Evolutionary conservation across 2,797 vertebrate species (phyloP), one percentile per base, ranked within the genome.

Genomic region (Chaetophractus vellerosus): DNA sequence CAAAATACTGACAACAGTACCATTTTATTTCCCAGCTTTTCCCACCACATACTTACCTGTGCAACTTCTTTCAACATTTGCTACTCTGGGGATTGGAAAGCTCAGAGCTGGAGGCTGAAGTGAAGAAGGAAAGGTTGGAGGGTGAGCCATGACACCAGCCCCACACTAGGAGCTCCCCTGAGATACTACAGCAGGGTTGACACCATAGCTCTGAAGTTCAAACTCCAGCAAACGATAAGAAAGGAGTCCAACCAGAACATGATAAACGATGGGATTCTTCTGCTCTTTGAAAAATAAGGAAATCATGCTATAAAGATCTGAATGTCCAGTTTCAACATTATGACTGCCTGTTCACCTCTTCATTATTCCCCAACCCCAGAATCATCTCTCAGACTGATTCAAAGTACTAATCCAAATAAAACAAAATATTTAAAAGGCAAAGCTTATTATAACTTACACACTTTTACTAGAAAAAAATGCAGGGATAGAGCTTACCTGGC

Each of bases 41-140:
- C 95, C 92, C 91, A 50, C 63, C 92, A 87, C 64, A 96, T 96
- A 97, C 96, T 97, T 88, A 97, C 96, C 96, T 96, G 96, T 64
- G 92, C 63, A 97, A 97, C 92, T 96, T 97, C 94, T 97, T 97
- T 97, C 97, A 97, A 97, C 97, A 97, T 97, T 97, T 97, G 97
- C 97, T 97, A 97, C 57, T 97, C 96, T 97, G 96, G 96, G 96
- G 45, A 93, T 96, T 96, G 94, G 93, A 96, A 97, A 97, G 96
- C 95, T 97, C 97, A 97, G 95, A 97, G 96, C 97, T 92, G 96
- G 95, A 97, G 97, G 97, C 96, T 96, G 93, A 96, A 97, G 97
- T 97, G 95, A 97, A 97, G 96, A 97, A 97, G 97, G 93, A 97
- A 96, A 97, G 95, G 92, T 92, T 97, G 96, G 97, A 96, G 96